Percentiles rank a stretch among this genome's conserved stretches.
These are phyloP conservation scores for Nasonia giraulti DNA, from an alignment of 1,140 invertebrate genomes.

Conservation along the genomic window DNA sequence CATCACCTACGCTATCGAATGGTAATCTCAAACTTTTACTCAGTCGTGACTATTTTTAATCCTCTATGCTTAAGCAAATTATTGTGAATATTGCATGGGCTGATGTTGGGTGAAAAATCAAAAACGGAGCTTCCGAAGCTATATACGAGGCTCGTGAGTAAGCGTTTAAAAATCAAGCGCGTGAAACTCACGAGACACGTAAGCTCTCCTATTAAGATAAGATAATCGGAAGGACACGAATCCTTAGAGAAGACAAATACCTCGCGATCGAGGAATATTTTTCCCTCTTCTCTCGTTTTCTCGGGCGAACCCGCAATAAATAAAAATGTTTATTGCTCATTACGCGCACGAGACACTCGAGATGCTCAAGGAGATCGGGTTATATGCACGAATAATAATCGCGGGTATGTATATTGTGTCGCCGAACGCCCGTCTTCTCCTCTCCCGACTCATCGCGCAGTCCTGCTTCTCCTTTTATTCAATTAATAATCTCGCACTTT, in stretches of 20 bases:
- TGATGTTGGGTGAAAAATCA: too few species aligned
- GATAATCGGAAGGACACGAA: constrained; percentile 34
- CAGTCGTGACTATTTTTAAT: too few species aligned
- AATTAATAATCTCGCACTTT: constrained; percentile 19
- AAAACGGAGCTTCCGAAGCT: too few species aligned
- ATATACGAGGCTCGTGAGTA: too few species aligned
- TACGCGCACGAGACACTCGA: not conserved
- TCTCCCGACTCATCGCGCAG: not conserved
- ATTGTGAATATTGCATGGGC: too few species aligned
- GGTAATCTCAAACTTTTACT: too few species aligned
- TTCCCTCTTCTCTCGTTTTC: not conserved
- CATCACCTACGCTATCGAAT: too few species aligned
- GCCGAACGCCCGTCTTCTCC: not conserved
- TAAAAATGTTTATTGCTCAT: constrained; percentile 44
- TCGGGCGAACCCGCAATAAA: not conserved
- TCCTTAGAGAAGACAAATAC: constrained; percentile 12
- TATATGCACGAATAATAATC: too few species aligned
- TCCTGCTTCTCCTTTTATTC: not conserved
- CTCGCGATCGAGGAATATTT: not conserved
- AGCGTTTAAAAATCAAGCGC: not conserved
- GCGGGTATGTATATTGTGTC: not conserved
- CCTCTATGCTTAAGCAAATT: too few species aligned
- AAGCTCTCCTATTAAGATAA: constrained; percentile 30
- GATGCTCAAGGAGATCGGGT: not conserved
- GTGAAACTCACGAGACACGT: not conserved